phyloP scores from a whole-genome alignment of 64 coral and sea anemone genomes.

The Porites australiensis region DNA sequence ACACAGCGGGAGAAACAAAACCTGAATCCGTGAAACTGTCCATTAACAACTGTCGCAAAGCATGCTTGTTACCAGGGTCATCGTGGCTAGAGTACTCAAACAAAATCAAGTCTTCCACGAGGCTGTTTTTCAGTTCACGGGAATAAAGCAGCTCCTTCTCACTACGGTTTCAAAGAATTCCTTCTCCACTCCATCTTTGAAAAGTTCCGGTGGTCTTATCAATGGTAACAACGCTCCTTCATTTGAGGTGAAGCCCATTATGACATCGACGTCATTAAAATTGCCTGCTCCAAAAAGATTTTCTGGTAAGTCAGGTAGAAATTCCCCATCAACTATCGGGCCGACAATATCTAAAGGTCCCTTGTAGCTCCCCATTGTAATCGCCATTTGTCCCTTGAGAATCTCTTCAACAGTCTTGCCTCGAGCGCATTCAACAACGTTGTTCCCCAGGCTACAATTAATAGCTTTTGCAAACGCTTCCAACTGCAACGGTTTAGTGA shows the following conservation, averaged over 20 bases:
- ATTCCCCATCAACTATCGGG: constrained; percentile 37
- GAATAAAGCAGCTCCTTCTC: not conserved
- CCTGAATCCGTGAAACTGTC: not conserved
- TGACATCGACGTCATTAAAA: constrained; percentile 23
- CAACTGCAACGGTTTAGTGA: not conserved
- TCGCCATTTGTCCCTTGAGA: not conserved
- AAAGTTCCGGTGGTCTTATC: not conserved
- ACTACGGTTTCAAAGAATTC: not conserved
- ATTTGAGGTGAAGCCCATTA: constrained; percentile 26
- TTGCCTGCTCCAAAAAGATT: not conserved
- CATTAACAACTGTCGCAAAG: not conserved
- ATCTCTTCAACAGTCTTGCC: constrained; percentile 12
- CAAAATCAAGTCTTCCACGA: constrained; percentile 17
- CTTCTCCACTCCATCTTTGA: not conserved
- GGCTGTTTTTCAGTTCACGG: not conserved
- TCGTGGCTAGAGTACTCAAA: constrained; percentile 2
- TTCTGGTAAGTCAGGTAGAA: constrained; percentile 23
- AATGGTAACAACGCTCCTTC: not conserved
- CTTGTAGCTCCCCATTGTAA: no score
- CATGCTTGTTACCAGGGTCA: not conserved
- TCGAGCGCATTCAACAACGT: not conserved
- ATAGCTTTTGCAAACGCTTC: not conserved
- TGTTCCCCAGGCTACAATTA: not conserved
- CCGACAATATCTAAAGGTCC: not conserved
- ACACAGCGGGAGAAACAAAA: not conserved